Percentiles rank a stretch among this genome's conserved stretches.
Evolutionary conservation across 92 coral and sea anemone genomes (phyloP).

Genomic region (Phymanthus crucifer): DNA sequence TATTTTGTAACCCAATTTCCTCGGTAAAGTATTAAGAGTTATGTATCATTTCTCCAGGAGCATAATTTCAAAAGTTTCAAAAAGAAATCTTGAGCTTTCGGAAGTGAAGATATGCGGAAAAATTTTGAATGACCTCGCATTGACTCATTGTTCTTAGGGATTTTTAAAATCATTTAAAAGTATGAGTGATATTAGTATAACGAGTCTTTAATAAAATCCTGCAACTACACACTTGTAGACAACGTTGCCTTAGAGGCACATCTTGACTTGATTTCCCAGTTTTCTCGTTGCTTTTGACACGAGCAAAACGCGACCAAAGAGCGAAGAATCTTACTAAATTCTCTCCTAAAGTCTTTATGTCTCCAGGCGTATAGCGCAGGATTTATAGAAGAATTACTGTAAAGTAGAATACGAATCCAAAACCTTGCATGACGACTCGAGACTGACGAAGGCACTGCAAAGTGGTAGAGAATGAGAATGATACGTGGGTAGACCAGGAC

Average conservation of each 20-base stretch:
- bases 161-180: neutral
- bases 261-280: constrained; percentile 25
- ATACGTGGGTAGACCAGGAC: constrained; percentile 85
- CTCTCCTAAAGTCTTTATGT: constrained; percentile 70
- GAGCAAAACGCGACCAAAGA: constrained; percentile 26
- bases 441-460: constrained; percentile 53
- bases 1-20: too few species aligned
- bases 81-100: too few species aligned
- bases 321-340: constrained; percentile 63
- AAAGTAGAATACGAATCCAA: constrained; percentile 82
- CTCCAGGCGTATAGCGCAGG: constrained; percentile 80
- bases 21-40: too few species aligned
- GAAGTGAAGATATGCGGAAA: too few species aligned
- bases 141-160: neutral
- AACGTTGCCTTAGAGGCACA: constrained; percentile 43
- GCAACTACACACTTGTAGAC: constrained; percentile 25
- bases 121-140: neutral
- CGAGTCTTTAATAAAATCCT: neutral
- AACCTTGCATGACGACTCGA: constrained; percentile 64
- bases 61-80: too few species aligned
- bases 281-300: constrained; percentile 36
- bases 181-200: neutral
- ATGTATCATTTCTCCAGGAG: too few species aligned
- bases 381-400: constrained; percentile 78
- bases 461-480: constrained; percentile 72